Evolutionary conservation across 2,888 invertebrate species (phyloP), one percentile per base, ranked within the genome.

Genomic region (Myathropa florea): DNA sequence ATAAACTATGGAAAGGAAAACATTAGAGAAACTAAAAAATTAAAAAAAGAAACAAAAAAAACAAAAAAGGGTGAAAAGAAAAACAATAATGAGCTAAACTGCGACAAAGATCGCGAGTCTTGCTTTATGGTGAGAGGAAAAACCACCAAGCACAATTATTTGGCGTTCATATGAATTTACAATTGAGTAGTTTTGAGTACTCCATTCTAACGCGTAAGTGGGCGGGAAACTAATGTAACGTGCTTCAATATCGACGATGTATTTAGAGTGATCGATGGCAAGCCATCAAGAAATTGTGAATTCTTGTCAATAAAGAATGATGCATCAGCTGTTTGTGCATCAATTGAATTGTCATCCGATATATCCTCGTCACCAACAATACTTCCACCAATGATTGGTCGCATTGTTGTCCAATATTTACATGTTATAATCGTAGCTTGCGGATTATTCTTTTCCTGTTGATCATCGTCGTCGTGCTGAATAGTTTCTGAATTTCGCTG

Each of bases 401-500:
- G 89, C 68, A 90, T 88, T 24, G 90, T 89, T 61, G 90, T 90
- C 91, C 91, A 91, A 88, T 91, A 91, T 88, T 91, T 91, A 83
- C 91, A 91, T 24, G 91, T 91, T 64, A 91, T 91, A 71, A 91
- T 90, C 23, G 91, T 91, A 76, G 88, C 88, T 26, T 83, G 86
- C 2, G 78, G 24, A 63, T 77, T 63, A 18, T 72, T 64, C 18
- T 70, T 30, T 14, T 21, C 67, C 57, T 82, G 72, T 55, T 75
- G 28, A 72, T 77, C 72, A 28, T 65, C 76, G 53, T 83, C 53
- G 55, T 67, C 65, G 67, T 71, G 67, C n/a, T 59, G 68, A 53
- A n/a, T 57, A 57, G 53, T n/a, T 30, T 77, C 64, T 18, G 7
- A 46, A 21, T 71, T 39, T 14, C 53, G 63, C 12, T 80, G 85